phyloP scores from a whole-genome alignment of 2,888 invertebrate species.

The Charanyca ferruginea region DNA sequence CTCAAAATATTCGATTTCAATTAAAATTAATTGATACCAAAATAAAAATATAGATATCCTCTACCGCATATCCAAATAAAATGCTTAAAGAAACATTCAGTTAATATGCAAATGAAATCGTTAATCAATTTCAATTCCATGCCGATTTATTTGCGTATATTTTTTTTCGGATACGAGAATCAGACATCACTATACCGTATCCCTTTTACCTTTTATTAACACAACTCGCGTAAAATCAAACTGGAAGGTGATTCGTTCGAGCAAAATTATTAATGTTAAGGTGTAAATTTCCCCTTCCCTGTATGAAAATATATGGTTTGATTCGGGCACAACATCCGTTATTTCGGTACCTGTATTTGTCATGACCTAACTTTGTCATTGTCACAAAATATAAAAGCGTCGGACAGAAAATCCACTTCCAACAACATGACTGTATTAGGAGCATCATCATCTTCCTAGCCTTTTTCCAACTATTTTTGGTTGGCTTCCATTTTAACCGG shows the following conservation, averaged over 20 bases:
- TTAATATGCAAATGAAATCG: constrained; percentile 59
- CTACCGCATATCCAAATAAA: constrained; percentile 22
- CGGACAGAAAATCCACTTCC: constrained; percentile 19
- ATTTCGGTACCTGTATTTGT: constrained; percentile 51
- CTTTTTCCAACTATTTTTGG: too few relatives aligned
- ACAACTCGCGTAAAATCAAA: constrained; percentile 70
- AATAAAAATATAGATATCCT: constrained; percentile 40
- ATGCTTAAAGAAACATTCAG: constrained; percentile 51
- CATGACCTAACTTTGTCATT: constrained; percentile 43
- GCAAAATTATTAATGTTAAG: constrained; percentile 72
- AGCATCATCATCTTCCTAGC: too few relatives aligned
- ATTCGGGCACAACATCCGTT: constrained; percentile 58
- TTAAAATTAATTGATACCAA: constrained; percentile 26
- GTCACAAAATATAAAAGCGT: not conserved
- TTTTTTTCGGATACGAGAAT: constrained; percentile 43
- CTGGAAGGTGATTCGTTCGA: constrained; percentile 65
- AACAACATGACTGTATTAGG: not conserved
- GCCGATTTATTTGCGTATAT: constrained; percentile 36
- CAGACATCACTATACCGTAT: constrained; percentile 61
- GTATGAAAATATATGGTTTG: constrained; percentile 62
- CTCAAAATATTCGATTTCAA: constrained; percentile 25
- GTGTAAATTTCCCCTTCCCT: constrained; percentile 48
- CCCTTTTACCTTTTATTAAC: constrained; percentile 69
- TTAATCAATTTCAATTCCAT: constrained; percentile 52
- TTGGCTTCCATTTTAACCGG: too few relatives aligned